Base-by-base conservation (phyloP, 2,113 vertebrate genomes). In the Sander vitreus region DNA sequence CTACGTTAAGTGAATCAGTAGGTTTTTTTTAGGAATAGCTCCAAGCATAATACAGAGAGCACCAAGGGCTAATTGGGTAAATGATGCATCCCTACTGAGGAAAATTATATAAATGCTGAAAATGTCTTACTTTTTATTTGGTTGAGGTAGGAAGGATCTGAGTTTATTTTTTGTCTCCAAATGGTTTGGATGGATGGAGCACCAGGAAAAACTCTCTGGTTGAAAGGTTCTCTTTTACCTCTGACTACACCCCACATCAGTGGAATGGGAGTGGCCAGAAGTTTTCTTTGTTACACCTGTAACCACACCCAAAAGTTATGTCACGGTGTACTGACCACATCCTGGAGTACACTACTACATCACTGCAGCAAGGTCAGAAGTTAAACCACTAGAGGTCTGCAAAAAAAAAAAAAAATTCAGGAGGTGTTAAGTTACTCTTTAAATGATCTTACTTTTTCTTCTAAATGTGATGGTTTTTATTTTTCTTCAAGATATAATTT, bases 1-100 rank as follows among this genome's bases (percentile, higher is more conserved):
- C 85, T 75, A 86, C 84, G 4, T 73, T 65, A 48, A 85, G 80
- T 76, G 74, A 84, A 84, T 73, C 72, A 2, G 12, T 70, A 55
- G 72, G 78, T 78, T 48, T 84, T 39, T 85, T 82, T 63, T 74
- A 18, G 65, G 18, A 60, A 69, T 53, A 63, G 64, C 47, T 57
- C 25, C 39, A 60, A 25, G 62, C 1, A 1, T 18, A 68, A 48
- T 69, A 23, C 18, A 53, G 64, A 73, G 25, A 81, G 51, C 25
- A 77, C 15, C 12, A 30, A 8, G 21, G 43, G 66, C 57, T 75
- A 67, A 85, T 67, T 80, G 18, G 43, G 30, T 62, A 80, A 73
- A 72, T 66, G 6, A 55, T 53, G 16, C 5, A 0, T 75, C 57
- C 58, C 50, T 66, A 71, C 43, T 43, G 47, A 39, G 23, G 16